Percentiles rank a stretch among this genome's conserved stretches.
Evolutionary conservation across 2,888 invertebrate species (phyloP).

Genomic region (Heliconius cydno): DNA sequence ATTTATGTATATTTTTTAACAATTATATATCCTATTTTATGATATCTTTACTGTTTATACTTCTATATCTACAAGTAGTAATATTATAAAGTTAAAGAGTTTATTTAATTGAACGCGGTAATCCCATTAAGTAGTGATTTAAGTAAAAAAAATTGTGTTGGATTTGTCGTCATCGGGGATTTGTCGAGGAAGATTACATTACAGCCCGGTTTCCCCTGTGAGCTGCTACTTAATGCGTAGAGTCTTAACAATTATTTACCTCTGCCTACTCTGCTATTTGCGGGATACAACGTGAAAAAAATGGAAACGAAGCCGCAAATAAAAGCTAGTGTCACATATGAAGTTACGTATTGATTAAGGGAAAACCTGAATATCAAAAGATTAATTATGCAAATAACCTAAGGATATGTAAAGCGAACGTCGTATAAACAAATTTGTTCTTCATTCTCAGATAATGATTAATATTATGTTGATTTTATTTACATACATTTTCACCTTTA

Average conservation of each 20-base stretch:
- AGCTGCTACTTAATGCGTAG: too few relatives aligned
- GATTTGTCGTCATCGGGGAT: background rate
- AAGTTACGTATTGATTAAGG: background rate
- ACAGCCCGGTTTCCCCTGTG: too few relatives aligned
- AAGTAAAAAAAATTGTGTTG: too few relatives aligned
- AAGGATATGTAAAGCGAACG: slow-evolving; percentile 9
- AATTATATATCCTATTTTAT: too few relatives aligned
- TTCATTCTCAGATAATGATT: slow-evolving; percentile 13
- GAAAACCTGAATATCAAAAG: background rate
- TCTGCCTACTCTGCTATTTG: too few relatives aligned
- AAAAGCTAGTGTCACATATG: background rate
- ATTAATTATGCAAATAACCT: background rate
- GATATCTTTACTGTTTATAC: too few relatives aligned
- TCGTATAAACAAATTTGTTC: background rate
- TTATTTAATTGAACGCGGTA: too few relatives aligned
- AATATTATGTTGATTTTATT: slow-evolving; percentile 15
- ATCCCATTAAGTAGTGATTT: too few relatives aligned
- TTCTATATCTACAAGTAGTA: too few relatives aligned
- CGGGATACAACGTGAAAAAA: background rate
- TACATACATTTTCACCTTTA: slow-evolving; percentile 24
- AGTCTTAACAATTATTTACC: background rate
- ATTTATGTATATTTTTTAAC: too few relatives aligned
- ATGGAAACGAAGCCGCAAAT: background rate
- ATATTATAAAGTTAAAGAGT: too few relatives aligned
- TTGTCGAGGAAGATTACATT: background rate